Evolutionary conservation across 2,113 vertebrate species (phyloP), one percentile per base, ranked within the genome.

Genomic region (Pseudorasbora parva): DNA sequence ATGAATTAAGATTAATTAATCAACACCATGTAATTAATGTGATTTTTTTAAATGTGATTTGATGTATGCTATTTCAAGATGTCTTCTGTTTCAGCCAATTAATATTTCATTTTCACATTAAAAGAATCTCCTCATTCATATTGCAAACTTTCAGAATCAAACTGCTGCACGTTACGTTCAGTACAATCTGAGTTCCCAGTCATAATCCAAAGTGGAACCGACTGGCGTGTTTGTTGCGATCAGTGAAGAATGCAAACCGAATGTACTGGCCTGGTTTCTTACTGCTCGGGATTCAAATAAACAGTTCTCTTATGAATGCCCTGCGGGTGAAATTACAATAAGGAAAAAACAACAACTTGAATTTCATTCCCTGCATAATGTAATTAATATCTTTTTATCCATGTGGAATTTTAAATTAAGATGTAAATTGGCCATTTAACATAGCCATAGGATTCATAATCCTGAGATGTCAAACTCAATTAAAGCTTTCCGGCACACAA

Each of bases 331-430:
- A 91, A 92, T 93, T 93, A 91, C 91, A 93, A 93, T 92, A 92
- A 90, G 89, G 47, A 79, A 85, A 86, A 88, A 89, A 87, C 88
- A 91, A 91, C 49, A 85, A 83, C 80, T 90, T 87, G 89, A 89
- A 92, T 91, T 91, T 90, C 89, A 91, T 91, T 92, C 90, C 84
- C 89, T 88, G 91, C 88, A 92, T 93, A 93, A 93, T 93, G 92
- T 92, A 93, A 93, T 94, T 94, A 94, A 94, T 94, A 93, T 91
- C 87, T 93, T 93, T 93, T 92, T 94, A 93, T 93, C 92, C 92
- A 90, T 94, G 92, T 93, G 90, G 92, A 94, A 94, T 95, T 94
- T 93, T 91, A 94, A 94, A 94, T 94, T 91, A 95, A 93, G 92
- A 94, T 94, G 92, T 93, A 94, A 94, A 94, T 95, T 93, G 92